These are phyloP conservation scores for Chydorus sphaericus DNA, from an alignment of 2,888 invertebrate genomes.

Conservation along the genomic window DNA sequence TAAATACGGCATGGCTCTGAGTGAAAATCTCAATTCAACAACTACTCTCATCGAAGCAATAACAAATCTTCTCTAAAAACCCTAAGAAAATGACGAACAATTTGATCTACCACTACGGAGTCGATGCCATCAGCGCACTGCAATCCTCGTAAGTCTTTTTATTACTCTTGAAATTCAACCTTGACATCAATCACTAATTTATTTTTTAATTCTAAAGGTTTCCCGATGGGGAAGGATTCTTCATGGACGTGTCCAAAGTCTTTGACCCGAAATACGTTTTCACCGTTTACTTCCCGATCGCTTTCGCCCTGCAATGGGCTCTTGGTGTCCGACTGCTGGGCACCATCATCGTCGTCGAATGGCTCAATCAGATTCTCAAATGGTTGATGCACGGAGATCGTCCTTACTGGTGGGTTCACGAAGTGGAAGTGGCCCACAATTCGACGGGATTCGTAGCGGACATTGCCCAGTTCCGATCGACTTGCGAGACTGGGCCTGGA, in stretches of 20 bases:
- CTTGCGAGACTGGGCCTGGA: constrained; percentile 60
- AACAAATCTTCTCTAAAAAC: neutral
- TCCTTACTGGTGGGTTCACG: constrained; percentile 60
- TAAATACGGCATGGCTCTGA: too few species aligned
- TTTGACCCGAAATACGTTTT: constrained; percentile 42
- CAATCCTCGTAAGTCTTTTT: constrained; percentile 12
- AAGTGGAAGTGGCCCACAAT: constrained; percentile 31
- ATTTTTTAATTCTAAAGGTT: constrained; percentile 29
- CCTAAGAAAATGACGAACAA: too few species aligned
- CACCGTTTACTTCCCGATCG: constrained; percentile 39
- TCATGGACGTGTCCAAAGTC: constrained; percentile 35
- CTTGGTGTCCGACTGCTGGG: constrained; percentile 42
- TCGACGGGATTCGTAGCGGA: constrained; percentile 25
- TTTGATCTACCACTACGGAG: constrained; percentile 7
- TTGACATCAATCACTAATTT: neutral
- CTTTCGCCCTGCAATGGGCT: constrained; percentile 38
- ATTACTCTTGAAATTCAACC: neutral
- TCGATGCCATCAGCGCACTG: constrained; percentile 7
- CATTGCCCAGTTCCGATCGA: constrained; percentile 39
- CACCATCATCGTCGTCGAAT: constrained; percentile 41
- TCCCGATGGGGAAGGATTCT: constrained; percentile 28
- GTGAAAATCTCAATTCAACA: neutral
- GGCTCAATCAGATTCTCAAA: constrained; percentile 45
- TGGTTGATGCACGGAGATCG: constrained; percentile 51
- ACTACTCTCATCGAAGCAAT: neutral